These are phyloP conservation scores for Poeciliopsis prolifica DNA, from an alignment of 2,113 vertebrate species.

Conservation along the genomic window DNA sequence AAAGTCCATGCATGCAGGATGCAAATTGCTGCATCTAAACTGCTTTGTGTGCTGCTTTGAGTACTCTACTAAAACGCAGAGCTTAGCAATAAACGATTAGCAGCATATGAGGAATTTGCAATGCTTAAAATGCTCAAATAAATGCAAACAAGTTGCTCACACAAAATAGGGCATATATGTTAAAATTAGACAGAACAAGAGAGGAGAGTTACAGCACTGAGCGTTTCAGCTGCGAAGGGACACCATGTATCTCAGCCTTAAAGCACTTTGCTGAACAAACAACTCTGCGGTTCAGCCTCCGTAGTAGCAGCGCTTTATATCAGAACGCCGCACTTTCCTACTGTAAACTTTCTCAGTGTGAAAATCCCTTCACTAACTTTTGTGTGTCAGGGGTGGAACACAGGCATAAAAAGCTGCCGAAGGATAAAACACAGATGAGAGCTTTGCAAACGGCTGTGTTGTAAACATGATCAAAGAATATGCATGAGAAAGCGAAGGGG, in stretches of 20 bases:
- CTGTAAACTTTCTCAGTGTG: constrained; percentile 24
- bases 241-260: constrained; percentile 50
- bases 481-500: background rate
- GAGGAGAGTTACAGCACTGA: constrained; percentile 6
- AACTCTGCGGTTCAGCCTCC: constrained; percentile 35
- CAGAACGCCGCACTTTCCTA: constrained; percentile 24
- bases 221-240: constrained; percentile 26
- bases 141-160: background rate
- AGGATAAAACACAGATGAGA: constrained; percentile 37
- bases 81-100: background rate
- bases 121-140: too few relatives aligned
- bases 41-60: background rate
- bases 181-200: background rate
- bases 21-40: background rate
- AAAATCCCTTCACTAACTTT: constrained; percentile 15
- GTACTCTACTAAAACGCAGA: background rate
- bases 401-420: background rate
- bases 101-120: background rate
- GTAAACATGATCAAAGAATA: constrained; percentile 18
- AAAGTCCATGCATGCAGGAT: background rate
- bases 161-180: background rate
- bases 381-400: constrained; percentile 10
- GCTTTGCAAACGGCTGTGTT: constrained; percentile 21
- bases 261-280: constrained; percentile 63
- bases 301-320: background rate